Evolutionary conservation across 2,113 vertebrate species (phyloP).

Genomic region (Grantiella picta): DNA sequence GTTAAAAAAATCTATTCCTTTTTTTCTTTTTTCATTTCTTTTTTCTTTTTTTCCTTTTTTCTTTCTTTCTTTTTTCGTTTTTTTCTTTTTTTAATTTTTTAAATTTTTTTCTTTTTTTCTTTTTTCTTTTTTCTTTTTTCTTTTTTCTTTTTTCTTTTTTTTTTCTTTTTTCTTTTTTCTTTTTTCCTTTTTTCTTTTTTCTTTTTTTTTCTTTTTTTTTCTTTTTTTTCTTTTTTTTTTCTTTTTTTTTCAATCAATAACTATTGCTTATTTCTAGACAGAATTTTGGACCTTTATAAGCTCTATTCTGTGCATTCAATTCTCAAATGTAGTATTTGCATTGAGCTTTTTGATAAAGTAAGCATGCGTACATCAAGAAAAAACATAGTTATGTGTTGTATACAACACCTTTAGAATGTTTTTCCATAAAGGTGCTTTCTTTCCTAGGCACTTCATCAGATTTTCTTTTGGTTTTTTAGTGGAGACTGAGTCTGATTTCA

Average conservation of each 20-base stretch:
- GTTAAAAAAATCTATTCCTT: background rate
- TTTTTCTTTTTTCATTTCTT: background rate
- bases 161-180: no score
- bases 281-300: background rate
- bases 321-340: background rate
- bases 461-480: slow-evolving; percentile 34
- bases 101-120: background rate
- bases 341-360: background rate
- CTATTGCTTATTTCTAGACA: background rate
- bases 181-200: no score
- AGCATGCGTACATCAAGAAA: background rate
- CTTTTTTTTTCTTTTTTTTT: background rate
- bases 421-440: background rate
- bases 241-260: background rate
- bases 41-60: background rate
- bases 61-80: no score
- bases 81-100: background rate
- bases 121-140: background rate
- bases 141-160: background rate
- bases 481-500: slow-evolving; percentile 8
- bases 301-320: background rate
- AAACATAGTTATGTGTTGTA: background rate
- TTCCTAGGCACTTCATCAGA: background rate
- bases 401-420: background rate
- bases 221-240: background rate